phyloP scores from a whole-genome alignment of 2,888 invertebrate species.

The Papilio gigon region DNA sequence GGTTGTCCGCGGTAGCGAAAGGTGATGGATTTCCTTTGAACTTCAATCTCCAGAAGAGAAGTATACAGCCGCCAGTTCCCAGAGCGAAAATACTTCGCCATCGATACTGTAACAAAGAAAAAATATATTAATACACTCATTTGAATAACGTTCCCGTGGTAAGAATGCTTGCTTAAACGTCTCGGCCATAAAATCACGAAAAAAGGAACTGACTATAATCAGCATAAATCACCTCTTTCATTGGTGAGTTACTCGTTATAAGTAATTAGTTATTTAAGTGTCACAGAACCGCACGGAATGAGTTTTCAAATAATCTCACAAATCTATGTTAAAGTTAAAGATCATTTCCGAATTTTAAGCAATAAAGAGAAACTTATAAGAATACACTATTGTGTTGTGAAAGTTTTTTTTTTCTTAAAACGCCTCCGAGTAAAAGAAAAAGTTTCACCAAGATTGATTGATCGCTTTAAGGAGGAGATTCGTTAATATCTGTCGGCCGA shows the following conservation, averaged over 20 bases:
- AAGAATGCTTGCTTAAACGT: too few species aligned
- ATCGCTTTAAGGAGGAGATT: constrained; percentile 71
- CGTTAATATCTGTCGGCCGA: constrained; percentile 76
- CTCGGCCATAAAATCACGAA: too few species aligned
- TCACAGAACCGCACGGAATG: too few species aligned
- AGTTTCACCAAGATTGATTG: constrained; percentile 64
- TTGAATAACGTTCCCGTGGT: neutral
- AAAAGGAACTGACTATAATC: too few species aligned
- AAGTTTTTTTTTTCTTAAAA: constrained; percentile 56
- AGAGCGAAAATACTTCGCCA: constrained; percentile 87
- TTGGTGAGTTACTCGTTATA: too few species aligned
- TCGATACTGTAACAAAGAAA: constrained; percentile 84
- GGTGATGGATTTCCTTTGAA: constrained; percentile 89
- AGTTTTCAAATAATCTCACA: neutral
- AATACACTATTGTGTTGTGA: constrained; percentile 26
- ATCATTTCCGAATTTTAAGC: constrained; percentile 19
- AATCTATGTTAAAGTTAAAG: neutral
- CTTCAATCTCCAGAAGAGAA: constrained; percentile 89
- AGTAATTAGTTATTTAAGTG: too few species aligned
- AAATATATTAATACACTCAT: neutral
- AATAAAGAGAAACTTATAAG: constrained; percentile 10
- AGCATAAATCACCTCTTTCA: too few species aligned
- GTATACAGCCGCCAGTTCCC: constrained; percentile 84
- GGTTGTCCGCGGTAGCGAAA: constrained; percentile 98
- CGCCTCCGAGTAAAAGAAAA: constrained; percentile 51